A percentile compares a stretch with the other conserved stretches of the same genome.
These are phyloP conservation scores for Pelecanoides urinatrix DNA, from an alignment of 2,113 vertebrate species.

Conservation along the genomic window DNA sequence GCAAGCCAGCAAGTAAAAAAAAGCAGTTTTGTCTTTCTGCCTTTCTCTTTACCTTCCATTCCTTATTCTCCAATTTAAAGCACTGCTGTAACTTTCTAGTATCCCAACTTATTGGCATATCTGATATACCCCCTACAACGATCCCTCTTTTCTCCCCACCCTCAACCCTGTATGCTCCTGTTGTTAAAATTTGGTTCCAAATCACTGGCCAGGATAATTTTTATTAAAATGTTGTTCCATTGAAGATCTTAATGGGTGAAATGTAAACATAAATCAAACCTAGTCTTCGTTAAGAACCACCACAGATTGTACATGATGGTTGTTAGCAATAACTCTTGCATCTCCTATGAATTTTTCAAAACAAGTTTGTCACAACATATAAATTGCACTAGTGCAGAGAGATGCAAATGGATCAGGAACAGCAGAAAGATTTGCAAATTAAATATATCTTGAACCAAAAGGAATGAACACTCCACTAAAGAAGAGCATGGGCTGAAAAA, in stretches of 20 bases:
- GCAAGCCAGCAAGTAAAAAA: background rate
- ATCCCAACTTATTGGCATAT: background rate
- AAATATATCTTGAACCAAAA: background rate
- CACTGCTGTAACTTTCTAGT: background rate
- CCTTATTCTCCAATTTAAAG: background rate
- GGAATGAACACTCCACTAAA: background rate
- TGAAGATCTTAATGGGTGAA: background rate
- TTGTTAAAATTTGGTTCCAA: background rate
- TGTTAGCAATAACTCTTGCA: background rate
- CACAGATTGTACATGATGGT: background rate
- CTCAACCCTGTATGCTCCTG: accelerated
- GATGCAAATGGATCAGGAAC: background rate
- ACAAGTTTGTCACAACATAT: accelerated
- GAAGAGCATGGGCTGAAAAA: background rate
- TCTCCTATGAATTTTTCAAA: background rate
- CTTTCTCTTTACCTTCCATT: background rate
- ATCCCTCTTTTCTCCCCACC: accelerated
- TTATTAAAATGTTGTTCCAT: background rate
- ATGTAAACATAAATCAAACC: background rate
- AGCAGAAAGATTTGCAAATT: background rate
- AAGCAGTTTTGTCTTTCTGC: background rate
- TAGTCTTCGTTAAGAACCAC: background rate
- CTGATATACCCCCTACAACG: accelerated
- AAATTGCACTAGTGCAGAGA: background rate
- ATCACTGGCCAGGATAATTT: background rate